Evolutionary conservation across 2,113 vertebrate species (phyloP), one percentile per base, ranked within the genome.

Genomic region (Notarius lentiginosus): DNA sequence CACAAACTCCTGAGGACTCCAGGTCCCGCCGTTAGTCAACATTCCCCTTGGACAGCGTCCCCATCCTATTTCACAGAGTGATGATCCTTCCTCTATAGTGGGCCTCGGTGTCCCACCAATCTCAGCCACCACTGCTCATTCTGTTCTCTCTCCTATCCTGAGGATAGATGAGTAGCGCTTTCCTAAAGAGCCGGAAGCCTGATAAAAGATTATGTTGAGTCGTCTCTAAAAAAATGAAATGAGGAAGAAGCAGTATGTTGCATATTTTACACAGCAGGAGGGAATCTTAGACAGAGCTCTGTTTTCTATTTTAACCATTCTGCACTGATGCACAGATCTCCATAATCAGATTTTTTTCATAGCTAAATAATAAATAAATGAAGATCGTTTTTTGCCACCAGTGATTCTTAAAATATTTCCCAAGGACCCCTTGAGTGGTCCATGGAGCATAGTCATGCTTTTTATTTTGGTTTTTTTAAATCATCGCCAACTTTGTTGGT

Each of bases 101-200:
- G 55, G 8, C 7, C 27, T 79, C 27, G 1, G 53, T 58, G 53
- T 79, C 55, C 77, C 15, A 58, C 77, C 53, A 18, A 79, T 30
- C 7, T 27, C n/a, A 56, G n/a, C 53, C 53, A 77, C 22, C 75
- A 30, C 51, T 7, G 7, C n/a, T 27, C n/a, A 58, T 79, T 20
- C 77, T 20, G 77, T 79, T 55, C 77, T 24, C 24, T 84, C 85
- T 83, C 30, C 58, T 73, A n/a, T 18, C 56, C 73, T 24, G 49
- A 49, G 58, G 77, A 88, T 84, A 83, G 85, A 88, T 87, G 85
- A 88, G 41, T 53, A 82, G 15, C 68, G 8, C 65, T 88, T 90
- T 87, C 85, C 49, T 49, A 76, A 82, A 83, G 75, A 65, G 81
- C 49, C n/a, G 22, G 47, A 65, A 11, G 63, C 76, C 84, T 84